A percentile compares a stretch with the other conserved stretches of the same genome.
phyloP scores from a whole-genome alignment of 2,113 vertebrate genomes.

The Brevimyrus niger region DNA sequence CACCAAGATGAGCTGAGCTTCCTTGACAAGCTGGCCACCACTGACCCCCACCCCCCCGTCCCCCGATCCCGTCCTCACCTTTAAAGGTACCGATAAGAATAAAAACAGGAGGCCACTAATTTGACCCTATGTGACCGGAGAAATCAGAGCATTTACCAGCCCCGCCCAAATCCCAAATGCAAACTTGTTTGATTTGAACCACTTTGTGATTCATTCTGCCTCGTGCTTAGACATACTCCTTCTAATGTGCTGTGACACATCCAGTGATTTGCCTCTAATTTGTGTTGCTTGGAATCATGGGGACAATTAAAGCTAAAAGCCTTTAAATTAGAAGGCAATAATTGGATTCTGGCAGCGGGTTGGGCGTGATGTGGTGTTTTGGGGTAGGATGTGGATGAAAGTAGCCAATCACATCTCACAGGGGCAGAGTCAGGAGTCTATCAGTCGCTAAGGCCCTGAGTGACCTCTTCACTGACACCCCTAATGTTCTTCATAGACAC shows the following conservation, averaged over 20 bases:
- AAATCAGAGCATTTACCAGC: not conserved
- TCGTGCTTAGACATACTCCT: not conserved
- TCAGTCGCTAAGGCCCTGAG: not conserved
- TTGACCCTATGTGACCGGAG: not conserved
- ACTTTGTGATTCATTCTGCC: not conserved
- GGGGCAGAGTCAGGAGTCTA: not conserved
- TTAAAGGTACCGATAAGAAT: not conserved
- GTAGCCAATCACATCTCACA: not conserved
- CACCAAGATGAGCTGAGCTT: not conserved
- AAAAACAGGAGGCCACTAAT: not conserved
- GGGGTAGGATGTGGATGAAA: not conserved
- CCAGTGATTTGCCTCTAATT: slow-evolving; percentile 30
- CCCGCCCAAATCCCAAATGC: not conserved
- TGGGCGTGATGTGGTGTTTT: not conserved
- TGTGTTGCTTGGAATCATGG: slow-evolving; percentile 3
- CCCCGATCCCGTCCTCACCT: not conserved
- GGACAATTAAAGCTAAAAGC: slow-evolving; percentile 22
- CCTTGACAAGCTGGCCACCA: not conserved
- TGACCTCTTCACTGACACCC: not conserved
- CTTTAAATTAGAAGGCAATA: slow-evolving; percentile 2
- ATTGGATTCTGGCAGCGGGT: not conserved
- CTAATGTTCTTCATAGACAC: not conserved
- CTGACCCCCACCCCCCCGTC: not conserved
- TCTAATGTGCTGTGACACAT: slow-evolving; percentile 30
- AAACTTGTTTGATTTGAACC: not conserved